A percentile compares a stretch with the other conserved stretches of the same genome.
phyloP scores from a whole-genome alignment of 1,140 invertebrate genomes.

The Bombus picipes region DNA sequence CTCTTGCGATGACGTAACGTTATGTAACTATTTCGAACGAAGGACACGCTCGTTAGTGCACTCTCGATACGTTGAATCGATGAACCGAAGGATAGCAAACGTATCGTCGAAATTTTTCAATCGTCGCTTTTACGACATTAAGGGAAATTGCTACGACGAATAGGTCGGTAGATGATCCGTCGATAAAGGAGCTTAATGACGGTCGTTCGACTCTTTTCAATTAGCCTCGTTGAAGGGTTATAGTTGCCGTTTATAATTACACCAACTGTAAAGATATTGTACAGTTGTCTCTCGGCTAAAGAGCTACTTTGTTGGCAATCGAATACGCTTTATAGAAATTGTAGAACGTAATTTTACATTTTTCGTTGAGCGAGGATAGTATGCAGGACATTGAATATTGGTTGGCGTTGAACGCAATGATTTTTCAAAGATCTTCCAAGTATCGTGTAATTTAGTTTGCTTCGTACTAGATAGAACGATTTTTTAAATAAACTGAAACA shows the following conservation, averaged over 20 bases:
- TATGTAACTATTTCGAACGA: not conserved
- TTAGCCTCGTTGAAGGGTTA: not conserved
- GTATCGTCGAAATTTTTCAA: not conserved
- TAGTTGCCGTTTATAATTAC: not conserved
- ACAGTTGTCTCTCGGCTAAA: not conserved
- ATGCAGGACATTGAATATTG: not conserved
- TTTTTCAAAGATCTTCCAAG: not conserved
- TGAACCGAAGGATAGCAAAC: not conserved
- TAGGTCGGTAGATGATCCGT: not conserved
- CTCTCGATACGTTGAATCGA: not conserved
- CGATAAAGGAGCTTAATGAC: not conserved
- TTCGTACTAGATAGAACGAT: no score
- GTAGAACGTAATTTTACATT: no score
- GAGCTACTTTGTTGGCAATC: not conserved
- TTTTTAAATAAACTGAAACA: no score
- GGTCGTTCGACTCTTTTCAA: not conserved
- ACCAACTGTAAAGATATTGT: not conserved
- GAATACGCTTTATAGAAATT: not conserved
- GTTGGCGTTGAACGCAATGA: not conserved
- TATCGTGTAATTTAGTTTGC: not conserved
- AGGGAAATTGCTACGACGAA: no score
- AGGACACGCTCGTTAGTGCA: not conserved
- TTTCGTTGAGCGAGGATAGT: no score
- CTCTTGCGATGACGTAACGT: not conserved
- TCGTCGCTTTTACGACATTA: no score